phyloP scores from a whole-genome alignment of 2,113 vertebrate genomes.

The Gnathonemus longibarbis region DNA sequence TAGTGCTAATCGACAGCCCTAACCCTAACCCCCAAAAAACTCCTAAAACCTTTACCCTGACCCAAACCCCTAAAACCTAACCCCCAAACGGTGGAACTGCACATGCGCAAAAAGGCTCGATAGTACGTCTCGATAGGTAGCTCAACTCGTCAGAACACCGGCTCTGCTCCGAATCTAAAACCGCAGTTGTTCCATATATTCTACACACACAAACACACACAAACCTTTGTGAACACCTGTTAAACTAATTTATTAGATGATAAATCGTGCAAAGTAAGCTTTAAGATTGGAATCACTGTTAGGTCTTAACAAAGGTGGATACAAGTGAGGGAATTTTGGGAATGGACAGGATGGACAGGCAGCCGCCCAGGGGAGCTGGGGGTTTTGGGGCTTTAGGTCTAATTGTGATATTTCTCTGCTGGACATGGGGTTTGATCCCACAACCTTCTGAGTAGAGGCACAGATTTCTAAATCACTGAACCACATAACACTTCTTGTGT shows the following conservation, averaged over 20 bases:
- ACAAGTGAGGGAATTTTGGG: neutral
- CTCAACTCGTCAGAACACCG: no score
- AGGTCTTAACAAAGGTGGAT: neutral
- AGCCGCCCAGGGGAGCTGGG: neutral
- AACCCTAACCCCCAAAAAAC: no score
- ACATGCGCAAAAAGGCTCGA: no score
- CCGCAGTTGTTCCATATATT: neutral
- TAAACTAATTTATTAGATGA: neutral
- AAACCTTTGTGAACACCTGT: neutral
- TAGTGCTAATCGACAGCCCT: no score
- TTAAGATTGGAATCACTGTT: neutral
- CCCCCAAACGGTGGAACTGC: no score
- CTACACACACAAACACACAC: neutral
- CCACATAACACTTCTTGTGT: neutral
- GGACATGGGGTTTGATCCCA: neutral
- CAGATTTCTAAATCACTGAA: neutral
- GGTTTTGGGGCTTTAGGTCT: neutral
- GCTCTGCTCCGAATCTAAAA: neutral
- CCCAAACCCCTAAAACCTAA: no score
- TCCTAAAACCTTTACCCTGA: no score
- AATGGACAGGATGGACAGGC: neutral
- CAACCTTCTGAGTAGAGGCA: neutral
- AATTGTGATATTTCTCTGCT: neutral
- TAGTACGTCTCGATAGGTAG: no score
- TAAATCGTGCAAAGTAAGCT: neutral